Evolutionary conservation across 2,113 vertebrate species (phyloP).

Genomic region (Rostratula benghalensis): DNA sequence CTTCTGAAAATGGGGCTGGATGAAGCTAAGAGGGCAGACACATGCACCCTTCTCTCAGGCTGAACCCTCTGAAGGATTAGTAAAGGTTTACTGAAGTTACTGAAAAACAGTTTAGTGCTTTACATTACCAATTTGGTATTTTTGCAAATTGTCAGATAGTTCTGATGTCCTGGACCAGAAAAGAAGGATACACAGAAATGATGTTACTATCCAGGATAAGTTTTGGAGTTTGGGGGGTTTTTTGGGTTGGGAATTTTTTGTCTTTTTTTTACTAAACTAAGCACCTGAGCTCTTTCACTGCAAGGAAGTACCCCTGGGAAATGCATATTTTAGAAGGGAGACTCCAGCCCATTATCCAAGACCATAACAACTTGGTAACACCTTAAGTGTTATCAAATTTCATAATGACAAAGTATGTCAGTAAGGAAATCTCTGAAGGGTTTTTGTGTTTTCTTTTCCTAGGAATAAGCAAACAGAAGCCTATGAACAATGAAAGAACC

Average conservation of each 20-base stretch:
- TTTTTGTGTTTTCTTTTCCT: neutral
- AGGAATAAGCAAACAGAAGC: neutral
- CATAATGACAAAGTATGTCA: neutral
- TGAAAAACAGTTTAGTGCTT: neutral
- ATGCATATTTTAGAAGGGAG: neutral
- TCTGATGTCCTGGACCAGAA: neutral
- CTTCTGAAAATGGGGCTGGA: neutral
- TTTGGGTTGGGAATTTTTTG: neutral
- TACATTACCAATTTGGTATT: neutral
- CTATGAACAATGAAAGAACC: neutral
- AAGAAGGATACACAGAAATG: neutral
- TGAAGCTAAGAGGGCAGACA: neutral
- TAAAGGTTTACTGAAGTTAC: neutral
- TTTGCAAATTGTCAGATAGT: neutral
- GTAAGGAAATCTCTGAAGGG: neutral
- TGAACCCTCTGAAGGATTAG: neutral
- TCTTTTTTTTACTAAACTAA: neutral
- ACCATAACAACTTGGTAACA: neutral
- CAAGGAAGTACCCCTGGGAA: neutral
- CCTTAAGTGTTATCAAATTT: neutral
- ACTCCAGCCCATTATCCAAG: neutral
- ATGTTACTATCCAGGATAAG: neutral
- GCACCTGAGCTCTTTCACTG: neutral
- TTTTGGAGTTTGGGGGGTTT: neutral
- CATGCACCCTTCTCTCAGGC: neutral